Conservation (phyloP, 2,888 invertebrate species). For the Drosophila seclusa region DNA sequence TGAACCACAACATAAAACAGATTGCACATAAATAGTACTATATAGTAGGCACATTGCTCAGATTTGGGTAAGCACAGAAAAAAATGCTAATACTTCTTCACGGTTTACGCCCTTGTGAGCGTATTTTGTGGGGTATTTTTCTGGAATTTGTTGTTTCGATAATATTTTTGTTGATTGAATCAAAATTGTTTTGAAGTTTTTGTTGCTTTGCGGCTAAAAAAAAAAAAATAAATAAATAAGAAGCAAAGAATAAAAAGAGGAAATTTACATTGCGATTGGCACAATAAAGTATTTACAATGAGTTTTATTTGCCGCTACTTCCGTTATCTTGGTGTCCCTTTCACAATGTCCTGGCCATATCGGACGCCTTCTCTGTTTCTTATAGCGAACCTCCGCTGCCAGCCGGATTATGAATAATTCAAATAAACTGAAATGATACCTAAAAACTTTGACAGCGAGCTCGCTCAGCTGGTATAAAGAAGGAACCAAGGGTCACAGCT, state of each 20-base stretch:
- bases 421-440: conserved; percentile 81
- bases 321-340: conserved; percentile 68
- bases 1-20: not conserved
- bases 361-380: conserved; percentile 52
- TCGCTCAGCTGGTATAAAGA: conserved; percentile 24
- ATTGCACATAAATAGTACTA: not conserved
- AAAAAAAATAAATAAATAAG: not conserved
- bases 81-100: conserved; percentile 1
- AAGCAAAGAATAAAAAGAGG: conserved; percentile 5
- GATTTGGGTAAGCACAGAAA: not conserved
- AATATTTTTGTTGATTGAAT: conserved; percentile 68
- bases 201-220: conserved; percentile 22
- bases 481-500: conserved; percentile 35
- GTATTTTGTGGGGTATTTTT: not conserved
- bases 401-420: conserved; percentile 78
- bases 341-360: conserved; percentile 37
- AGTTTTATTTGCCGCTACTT: conserved; percentile 67
- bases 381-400: conserved; percentile 56
- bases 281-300: conserved; percentile 56
- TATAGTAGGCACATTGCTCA: not conserved
- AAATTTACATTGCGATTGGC: conserved; percentile 46
- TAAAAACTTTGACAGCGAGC: conserved; percentile 75
- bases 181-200: conserved; percentile 47
- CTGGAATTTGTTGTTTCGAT: conserved; percentile 25
- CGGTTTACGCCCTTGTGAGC: not conserved